These are phyloP conservation scores for Ceriagrion tenellum DNA, from an alignment of 2,888 invertebrate species.

Conservation along the genomic window DNA sequence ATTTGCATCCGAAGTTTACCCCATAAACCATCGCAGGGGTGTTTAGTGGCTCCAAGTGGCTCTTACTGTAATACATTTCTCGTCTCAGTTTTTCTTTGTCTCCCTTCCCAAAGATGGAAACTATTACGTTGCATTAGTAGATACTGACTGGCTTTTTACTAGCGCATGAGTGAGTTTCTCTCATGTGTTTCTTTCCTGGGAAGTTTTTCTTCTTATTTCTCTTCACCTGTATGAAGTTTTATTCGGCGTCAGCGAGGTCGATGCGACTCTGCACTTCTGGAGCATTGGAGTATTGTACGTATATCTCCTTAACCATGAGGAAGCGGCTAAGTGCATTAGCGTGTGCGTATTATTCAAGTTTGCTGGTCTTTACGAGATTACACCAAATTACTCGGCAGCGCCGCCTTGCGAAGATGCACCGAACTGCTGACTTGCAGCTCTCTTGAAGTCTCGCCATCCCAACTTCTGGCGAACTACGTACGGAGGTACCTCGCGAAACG, in stretches of 20 bases:
- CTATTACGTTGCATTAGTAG: no score
- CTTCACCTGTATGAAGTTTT: background rate
- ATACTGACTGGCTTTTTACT: no score
- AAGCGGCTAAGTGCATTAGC: background rate
- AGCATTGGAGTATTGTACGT: background rate
- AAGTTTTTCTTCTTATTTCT: background rate
- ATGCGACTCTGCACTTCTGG: background rate
- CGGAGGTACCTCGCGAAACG: background rate
- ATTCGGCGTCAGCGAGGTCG: background rate
- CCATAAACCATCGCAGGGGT: no score
- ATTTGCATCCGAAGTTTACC: no score
- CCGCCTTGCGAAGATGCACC: background rate
- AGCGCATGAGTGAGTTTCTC: no score
- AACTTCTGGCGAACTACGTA: background rate
- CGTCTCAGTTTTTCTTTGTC: no score
- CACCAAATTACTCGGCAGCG: background rate
- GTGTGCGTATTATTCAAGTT: constrained; percentile 29
- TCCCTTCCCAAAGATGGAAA: no score
- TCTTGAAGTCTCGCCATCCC: background rate
- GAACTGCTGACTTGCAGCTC: background rate
- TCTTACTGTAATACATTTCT: no score
- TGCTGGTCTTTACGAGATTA: background rate
- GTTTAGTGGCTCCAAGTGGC: no score
- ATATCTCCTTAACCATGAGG: background rate
- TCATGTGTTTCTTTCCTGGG: background rate